A percentile compares a stretch with the other conserved stretches of the same genome.
These are phyloP conservation scores for Myotis planiceps DNA, from an alignment of 2,797 vertebrate genomes.

Conservation along the genomic window DNA sequence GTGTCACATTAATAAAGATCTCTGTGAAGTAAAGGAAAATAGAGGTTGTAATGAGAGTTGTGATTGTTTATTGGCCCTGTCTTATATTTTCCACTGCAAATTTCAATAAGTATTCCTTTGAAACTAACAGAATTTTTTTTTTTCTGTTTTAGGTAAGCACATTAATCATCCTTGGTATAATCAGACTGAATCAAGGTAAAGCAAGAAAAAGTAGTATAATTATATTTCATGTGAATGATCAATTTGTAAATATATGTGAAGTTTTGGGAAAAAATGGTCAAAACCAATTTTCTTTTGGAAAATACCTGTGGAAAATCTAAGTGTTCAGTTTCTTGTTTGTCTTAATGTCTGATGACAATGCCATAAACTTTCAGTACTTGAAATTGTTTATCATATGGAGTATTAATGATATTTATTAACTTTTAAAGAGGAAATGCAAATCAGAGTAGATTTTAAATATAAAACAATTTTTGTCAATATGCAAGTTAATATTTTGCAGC, in stretches of 20 bases:
- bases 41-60: neutral
- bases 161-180: conserved; percentile 78
- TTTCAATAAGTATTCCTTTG: neutral
- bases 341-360: neutral
- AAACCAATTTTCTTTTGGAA: conserved; percentile 47
- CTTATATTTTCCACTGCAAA: neutral
- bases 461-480: neutral
- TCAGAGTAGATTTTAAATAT: neutral
- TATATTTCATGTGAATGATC: neutral
- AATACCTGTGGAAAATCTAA: neutral
- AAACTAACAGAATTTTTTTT: conserved; percentile 69
- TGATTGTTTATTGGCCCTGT: neutral
- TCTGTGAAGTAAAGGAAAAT: neutral
- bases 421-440: neutral
- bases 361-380: neutral
- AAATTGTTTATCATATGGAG: neutral
- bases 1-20: neutral
- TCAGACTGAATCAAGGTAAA: conserved; percentile 87
- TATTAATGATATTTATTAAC: neutral
- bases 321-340: neutral
- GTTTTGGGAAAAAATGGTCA: neutral
- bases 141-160: conserved; percentile 88
- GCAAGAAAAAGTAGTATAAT: conserved; percentile 49
- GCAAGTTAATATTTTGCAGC: neutral
- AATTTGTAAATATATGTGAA: conserved; percentile 17